phyloP scores from a whole-genome alignment of 2,113 vertebrate species.

The Heterocephalus glaber region DNA sequence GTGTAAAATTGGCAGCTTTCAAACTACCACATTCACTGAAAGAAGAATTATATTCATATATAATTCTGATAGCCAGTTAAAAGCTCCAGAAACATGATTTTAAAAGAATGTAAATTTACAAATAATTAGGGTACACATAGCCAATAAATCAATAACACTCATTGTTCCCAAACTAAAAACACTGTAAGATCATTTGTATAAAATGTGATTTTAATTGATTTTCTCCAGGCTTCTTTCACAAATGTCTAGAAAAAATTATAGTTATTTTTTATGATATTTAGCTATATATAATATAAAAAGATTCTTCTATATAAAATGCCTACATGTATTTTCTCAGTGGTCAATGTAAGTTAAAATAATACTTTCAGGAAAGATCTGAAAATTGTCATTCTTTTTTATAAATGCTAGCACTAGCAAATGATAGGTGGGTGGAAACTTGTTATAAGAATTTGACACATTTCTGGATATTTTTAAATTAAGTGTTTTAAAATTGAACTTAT shows the following conservation, averaged over 20 bases:
- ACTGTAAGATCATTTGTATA: background rate
- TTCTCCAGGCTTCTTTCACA: background rate
- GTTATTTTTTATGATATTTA: background rate
- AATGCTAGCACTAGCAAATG: background rate
- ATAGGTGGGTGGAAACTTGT: background rate
- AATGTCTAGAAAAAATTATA: background rate
- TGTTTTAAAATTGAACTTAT: conserved; percentile 7
- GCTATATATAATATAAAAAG: background rate
- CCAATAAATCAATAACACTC: background rate
- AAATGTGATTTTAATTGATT: conserved; percentile 6
- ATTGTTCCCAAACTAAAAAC: background rate
- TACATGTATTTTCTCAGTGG: background rate
- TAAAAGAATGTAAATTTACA: background rate
- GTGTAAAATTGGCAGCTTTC: conserved; percentile 18
- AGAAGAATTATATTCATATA: background rate
- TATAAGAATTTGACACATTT: background rate
- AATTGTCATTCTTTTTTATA: background rate
- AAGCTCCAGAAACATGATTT: conserved; percentile 36
- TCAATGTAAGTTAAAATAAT: conserved; percentile 6
- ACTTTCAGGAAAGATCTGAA: background rate
- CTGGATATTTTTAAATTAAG: conserved; percentile 29
- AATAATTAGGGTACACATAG: background rate
- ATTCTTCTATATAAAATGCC: background rate
- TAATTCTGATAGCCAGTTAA: conserved; percentile 2
- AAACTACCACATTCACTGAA: background rate